Conservation (phyloP, 2,797 vertebrate species). For the Allenopithecus nigroviridis region DNA sequence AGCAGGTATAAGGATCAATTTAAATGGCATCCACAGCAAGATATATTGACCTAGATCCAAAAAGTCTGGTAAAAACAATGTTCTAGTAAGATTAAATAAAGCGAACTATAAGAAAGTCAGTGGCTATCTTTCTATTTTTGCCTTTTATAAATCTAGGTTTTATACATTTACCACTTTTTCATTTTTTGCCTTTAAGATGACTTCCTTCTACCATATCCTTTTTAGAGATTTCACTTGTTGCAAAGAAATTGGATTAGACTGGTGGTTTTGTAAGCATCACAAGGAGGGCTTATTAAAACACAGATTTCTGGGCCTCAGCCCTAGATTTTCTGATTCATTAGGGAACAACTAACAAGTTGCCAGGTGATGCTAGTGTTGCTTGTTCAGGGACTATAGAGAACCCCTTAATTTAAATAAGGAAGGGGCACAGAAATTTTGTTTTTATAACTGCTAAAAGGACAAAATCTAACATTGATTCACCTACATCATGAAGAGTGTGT, state of each 20-base stretch:
- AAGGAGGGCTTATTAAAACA: not conserved
- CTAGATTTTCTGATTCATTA: not conserved
- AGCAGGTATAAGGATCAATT: not conserved
- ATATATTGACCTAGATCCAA: not conserved
- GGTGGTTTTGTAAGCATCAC: not conserved
- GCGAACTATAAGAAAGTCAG: not conserved
- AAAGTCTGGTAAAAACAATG: not conserved
- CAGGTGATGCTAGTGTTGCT: not conserved
- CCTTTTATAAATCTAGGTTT: not conserved
- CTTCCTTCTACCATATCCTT: not conserved
- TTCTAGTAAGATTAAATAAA: slow-evolving; percentile 11
- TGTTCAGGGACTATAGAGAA: not conserved
- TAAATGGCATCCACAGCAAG: not conserved
- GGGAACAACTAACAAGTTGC: not conserved
- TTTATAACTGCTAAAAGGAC: not conserved
- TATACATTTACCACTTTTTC: not conserved
- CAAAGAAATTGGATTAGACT: not conserved
- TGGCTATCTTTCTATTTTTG: not conserved
- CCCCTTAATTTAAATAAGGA: not conserved
- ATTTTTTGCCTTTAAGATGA: not conserved
- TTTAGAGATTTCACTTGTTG: slow-evolving; percentile 29
- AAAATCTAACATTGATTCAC: slow-evolving; percentile 32
- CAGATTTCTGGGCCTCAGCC: not conserved
- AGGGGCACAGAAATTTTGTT: not conserved
- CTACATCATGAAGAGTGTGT: not conserved